Base-by-base conservation (phyloP, 2,888 invertebrate genomes). In the Smittia sp. region DNA sequence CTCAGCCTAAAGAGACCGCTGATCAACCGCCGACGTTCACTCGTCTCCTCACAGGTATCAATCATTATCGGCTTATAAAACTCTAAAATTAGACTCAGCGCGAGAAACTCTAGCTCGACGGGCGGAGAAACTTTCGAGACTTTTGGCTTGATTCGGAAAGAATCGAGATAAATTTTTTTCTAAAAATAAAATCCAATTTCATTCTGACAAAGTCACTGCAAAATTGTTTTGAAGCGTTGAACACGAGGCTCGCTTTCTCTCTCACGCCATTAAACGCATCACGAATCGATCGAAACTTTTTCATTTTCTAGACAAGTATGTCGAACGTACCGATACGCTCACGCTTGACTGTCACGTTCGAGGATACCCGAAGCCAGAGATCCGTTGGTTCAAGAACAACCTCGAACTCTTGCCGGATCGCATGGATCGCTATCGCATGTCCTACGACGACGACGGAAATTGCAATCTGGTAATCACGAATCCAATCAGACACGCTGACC, bases 281-380 rank as follows among this genome's bases (percentile, higher is more conserved):
- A 20, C 20, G 18, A 18, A 18, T 22, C 22, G 18, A 18, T 13
- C 20, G n/a, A 13, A 46, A 22, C 20, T 65, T 65, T 27, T 24
- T n/a, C 25, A 27, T 58, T 68, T 75, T 77, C 73, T 82, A 88
- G 93, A 93, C 79, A 87, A 85, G 1, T 93, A 90, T 80, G 89
- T 88, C 78, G 84, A 87, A 75, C 85, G 86, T 54, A 90, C 89
- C 76, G 62, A 92, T 80, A 90, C 92, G 80, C 81, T 93, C 73
- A 85, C 89, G 65, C 82, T 94, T 76, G 92, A 93, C 80, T 94
- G 94, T 80, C 91, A 90, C 77, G 88, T 93, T 38, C 84, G 93
- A 74, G 90, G 91, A 54, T 88, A 90, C 78, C 87, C 89, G 0
- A 90, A 91, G 75, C 89, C 92, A 70, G 84, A 84, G 62, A 85